phyloP scores from a whole-genome alignment of 2,888 invertebrate genomes.

The Mythimna albipuncta region DNA sequence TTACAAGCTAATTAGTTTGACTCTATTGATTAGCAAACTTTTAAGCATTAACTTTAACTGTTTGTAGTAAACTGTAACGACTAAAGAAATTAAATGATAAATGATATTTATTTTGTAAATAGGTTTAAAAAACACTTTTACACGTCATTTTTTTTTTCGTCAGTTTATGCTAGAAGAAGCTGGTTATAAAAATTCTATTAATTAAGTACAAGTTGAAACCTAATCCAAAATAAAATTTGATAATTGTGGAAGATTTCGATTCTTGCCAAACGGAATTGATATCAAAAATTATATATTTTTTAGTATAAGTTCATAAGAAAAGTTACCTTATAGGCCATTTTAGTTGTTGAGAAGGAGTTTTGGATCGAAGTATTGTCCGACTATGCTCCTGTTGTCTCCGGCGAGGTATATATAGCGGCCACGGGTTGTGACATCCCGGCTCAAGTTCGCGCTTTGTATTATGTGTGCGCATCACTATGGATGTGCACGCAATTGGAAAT shows the following conservation, averaged over 20 bases:
- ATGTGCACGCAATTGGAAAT: constrained; percentile 89
- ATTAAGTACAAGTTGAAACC: not conserved
- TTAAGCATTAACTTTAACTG: not conserved
- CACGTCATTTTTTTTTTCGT: too few species aligned
- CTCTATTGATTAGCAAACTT: not conserved
- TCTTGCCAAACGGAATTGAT: not conserved
- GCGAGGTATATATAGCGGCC: constrained; percentile 83
- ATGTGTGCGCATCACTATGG: constrained; percentile 81
- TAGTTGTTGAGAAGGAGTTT: constrained; percentile 76
- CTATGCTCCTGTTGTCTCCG: constrained; percentile 81
- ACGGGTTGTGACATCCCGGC: constrained; percentile 81
- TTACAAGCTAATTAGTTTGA: not conserved
- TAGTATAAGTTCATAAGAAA: constrained; percentile 16
- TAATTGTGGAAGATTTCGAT: not conserved
- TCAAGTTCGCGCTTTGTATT: constrained; percentile 87
- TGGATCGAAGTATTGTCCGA: constrained; percentile 80
- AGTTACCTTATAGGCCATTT: constrained; percentile 88
- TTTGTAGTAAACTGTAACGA: not conserved
- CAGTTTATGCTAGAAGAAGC: too few species aligned
- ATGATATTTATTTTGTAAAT: too few species aligned
- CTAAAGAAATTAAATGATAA: not conserved
- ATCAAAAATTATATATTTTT: not conserved
- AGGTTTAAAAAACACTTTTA: too few species aligned
- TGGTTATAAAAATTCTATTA: too few species aligned
- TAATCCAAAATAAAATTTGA: not conserved